Percentiles rank a stretch among this genome's conserved stretches.
These are phyloP conservation scores for Carassius auratus DNA, from an alignment of 2,113 vertebrate species.

Conservation along the genomic window DNA sequence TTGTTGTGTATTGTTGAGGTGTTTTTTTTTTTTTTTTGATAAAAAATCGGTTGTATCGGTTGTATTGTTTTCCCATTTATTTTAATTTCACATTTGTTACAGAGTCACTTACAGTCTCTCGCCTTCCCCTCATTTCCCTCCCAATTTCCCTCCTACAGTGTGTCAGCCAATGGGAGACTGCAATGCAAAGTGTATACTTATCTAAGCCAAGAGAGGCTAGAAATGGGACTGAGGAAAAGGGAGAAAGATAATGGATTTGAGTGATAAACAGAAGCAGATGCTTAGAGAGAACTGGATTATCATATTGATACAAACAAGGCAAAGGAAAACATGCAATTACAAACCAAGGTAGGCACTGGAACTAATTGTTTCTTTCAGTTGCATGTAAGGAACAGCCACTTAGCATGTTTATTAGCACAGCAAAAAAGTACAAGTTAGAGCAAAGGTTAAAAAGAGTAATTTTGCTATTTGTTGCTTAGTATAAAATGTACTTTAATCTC, in stretches of 20 bases:
- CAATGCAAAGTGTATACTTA: constrained; percentile 15
- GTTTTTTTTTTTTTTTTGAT: neutral
- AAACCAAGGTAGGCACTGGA: neutral
- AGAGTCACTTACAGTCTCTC: neutral
- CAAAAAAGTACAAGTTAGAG: neutral
- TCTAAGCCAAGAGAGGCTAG: constrained; percentile 24
- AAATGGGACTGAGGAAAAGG: neutral
- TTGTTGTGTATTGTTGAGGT: neutral
- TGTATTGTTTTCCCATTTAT: neutral
- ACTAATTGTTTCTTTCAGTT: neutral
- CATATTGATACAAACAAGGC: constrained; percentile 1
- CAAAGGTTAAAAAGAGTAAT: neutral
- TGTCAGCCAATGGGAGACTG: constrained; percentile 13
- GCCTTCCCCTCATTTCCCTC: neutral
- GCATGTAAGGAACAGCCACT: neutral
- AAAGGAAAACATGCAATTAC: neutral
- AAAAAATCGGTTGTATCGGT: neutral
- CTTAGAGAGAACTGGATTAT: constrained; percentile 7
- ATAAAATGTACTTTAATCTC: neutral
- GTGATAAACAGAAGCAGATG: constrained; percentile 19
- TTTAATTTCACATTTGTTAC: neutral
- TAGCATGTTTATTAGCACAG: constrained; percentile 14
- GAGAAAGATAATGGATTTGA: neutral
- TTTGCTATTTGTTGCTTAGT: neutral
- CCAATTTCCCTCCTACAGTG: neutral